Conservation (phyloP, 2,888 invertebrate species). For the Andricus curvator region DNA sequence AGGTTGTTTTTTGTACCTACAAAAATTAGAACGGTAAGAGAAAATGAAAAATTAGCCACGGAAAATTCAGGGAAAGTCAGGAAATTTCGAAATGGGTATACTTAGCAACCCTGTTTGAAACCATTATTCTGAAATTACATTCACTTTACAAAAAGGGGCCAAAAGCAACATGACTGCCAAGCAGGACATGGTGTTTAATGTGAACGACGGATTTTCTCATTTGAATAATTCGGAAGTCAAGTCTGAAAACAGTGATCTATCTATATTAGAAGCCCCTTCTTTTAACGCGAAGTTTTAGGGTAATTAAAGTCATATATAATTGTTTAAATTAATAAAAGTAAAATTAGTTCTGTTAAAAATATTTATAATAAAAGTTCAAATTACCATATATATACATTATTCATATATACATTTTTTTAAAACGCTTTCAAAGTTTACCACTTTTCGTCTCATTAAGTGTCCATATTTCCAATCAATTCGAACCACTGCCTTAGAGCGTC, state of each 20-base stretch:
- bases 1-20: too few relatives aligned
- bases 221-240: constrained; percentile 89
- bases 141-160: too few relatives aligned
- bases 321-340: not conserved
- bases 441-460: constrained; percentile 55
- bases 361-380: not conserved
- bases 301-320: too few relatives aligned
- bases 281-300: too few relatives aligned
- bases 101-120: too few relatives aligned
- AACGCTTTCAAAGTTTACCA: not conserved
- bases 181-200: constrained; percentile 98
- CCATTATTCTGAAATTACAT: too few relatives aligned
- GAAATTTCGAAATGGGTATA: too few relatives aligned
- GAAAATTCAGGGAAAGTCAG: too few relatives aligned
- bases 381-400: not conserved
- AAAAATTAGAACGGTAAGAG: too few relatives aligned
- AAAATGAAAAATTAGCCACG: too few relatives aligned
- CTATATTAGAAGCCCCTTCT: too few relatives aligned
- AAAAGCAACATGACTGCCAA: constrained; percentile 82
- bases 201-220: constrained; percentile 94
- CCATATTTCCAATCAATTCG: constrained; percentile 90
- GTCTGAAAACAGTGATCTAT: too few relatives aligned
- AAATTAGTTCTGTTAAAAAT: not conserved
- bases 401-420: not conserved
- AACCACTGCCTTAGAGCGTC: constrained; percentile 99